Percentiles rank a stretch among this genome's conserved stretches.
Conservation (phyloP, 2,888 invertebrate genomes). For the Noctua fimbriata region DNA sequence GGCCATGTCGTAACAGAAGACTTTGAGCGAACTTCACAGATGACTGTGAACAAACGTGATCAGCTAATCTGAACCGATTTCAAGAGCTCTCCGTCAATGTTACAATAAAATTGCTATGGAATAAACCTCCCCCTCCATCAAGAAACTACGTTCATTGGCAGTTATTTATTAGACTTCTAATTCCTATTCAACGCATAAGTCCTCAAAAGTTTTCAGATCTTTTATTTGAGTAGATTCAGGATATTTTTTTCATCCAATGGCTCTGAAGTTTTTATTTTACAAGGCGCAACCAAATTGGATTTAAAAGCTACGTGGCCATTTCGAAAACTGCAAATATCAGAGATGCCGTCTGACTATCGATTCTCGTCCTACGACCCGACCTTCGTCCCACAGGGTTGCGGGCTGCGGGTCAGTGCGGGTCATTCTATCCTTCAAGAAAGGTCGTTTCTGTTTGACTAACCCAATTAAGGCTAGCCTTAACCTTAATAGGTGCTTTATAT, state of each 20-base stretch:
- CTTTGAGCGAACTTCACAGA: background rate
- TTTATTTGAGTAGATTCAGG: background rate
- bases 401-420: constrained; percentile 44
- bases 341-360: constrained; percentile 13
- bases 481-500: constrained; percentile 35
- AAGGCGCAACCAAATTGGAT: background rate
- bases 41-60: background rate
- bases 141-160: background rate
- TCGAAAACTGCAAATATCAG: background rate
- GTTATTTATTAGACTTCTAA: background rate
- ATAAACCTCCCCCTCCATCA: background rate
- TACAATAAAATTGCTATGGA: background rate
- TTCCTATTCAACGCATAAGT: background rate
- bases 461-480: constrained; percentile 42
- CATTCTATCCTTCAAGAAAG: constrained; percentile 46
- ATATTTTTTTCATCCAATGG: background rate
- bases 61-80: background rate
- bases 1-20: background rate
- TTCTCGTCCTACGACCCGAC: constrained; percentile 28
- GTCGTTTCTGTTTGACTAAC: constrained; percentile 53
- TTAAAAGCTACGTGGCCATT: no score
- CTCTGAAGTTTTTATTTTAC: background rate
- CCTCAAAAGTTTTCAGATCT: no score
- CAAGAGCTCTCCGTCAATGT: background rate
- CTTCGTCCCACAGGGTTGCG: constrained; percentile 28